Conservation (phyloP, 2,113 vertebrate genomes). For the Nibea albiflora region DNA sequence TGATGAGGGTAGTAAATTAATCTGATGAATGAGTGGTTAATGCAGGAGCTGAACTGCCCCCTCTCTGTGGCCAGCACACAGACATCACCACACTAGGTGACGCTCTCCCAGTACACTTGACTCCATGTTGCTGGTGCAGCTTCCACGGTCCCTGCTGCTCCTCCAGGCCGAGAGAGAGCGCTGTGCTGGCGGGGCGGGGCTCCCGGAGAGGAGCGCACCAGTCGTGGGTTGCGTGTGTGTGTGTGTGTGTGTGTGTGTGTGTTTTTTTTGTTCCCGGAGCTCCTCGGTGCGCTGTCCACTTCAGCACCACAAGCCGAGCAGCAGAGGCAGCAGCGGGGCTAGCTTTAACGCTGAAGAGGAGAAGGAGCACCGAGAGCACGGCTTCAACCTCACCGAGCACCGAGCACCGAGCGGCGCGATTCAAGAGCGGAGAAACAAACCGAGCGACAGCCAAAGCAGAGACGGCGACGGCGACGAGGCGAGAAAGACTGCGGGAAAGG, state of each 20-base stretch:
- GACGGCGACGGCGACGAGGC: constrained; percentile 5
- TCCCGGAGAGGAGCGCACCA: constrained; percentile 6
- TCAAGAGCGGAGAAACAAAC: neutral
- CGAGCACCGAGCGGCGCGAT: neutral
- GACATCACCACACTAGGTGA: constrained; percentile 43
- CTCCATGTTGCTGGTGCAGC: neutral
- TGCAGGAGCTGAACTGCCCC: too few species aligned
- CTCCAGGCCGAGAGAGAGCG: constrained; percentile 68
- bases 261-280: constrained; percentile 65
- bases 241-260: constrained; percentile 30
- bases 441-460: constrained; percentile 1
- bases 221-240: neutral
- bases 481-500: constrained; percentile 44
- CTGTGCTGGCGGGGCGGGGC: neutral
- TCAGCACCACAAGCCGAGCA: constrained; percentile 79
- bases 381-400: constrained; percentile 60
- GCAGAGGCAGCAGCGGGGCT: constrained; percentile 58
- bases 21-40: too few species aligned
- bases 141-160: neutral
- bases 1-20: too few species aligned
- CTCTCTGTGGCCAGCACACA: neutral
- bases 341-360: constrained; percentile 57
- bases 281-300: constrained; percentile 84
- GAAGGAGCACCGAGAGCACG: constrained; percentile 14
- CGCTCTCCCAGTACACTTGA: constrained; percentile 19